These are phyloP conservation scores for Anoura caudifer DNA, from an alignment of 2,113 vertebrate species.

Conservation along the genomic window DNA sequence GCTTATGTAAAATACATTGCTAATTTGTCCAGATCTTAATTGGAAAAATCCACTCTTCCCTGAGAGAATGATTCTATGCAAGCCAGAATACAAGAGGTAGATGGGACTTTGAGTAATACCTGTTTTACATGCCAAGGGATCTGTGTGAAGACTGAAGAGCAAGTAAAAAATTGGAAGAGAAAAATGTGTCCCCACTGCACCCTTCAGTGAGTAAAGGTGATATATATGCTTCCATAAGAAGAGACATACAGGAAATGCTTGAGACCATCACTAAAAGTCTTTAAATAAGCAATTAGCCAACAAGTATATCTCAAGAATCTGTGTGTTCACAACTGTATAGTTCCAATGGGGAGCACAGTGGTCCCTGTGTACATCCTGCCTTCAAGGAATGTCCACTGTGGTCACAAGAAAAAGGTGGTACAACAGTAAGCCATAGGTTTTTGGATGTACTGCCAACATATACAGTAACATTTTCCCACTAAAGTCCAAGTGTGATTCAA, in stretches of 20 bases:
- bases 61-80: background rate
- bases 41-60: background rate
- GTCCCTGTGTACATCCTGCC: background rate
- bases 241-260: background rate
- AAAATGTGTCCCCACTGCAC: background rate
- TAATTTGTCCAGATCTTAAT: conserved; percentile 23
- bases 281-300: background rate
- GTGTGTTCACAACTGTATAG: background rate
- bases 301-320: background rate
- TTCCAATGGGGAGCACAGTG: background rate
- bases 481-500: background rate
- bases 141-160: background rate
- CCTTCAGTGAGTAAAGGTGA: background rate
- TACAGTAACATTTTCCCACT: background rate
- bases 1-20: background rate
- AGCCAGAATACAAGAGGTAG: background rate
- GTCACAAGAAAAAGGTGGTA: background rate
- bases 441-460: background rate
- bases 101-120: background rate
- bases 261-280: background rate
- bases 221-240: background rate
- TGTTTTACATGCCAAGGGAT: background rate
- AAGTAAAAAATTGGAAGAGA: background rate
- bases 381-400: background rate
- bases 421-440: background rate